Evolutionary conservation across 2,888 invertebrate species (phyloP).

Genomic region (Paralinhomoeus sp.): DNA sequence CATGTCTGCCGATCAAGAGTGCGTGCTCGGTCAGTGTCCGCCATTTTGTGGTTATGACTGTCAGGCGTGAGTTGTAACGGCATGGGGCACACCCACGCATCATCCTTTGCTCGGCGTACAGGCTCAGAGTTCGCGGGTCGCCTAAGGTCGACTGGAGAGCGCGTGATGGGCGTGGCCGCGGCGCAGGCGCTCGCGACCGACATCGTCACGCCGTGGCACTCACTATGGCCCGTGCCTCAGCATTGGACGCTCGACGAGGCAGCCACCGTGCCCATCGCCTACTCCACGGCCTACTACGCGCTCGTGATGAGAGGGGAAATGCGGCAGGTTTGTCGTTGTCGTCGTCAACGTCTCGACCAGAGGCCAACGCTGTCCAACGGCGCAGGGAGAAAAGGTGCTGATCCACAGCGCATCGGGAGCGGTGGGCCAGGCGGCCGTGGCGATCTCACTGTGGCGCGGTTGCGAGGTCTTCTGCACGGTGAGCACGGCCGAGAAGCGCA

Average conservation of each 20-base stretch:
- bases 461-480: slow-evolving; percentile 62
- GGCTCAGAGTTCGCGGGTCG: slow-evolving; percentile 24
- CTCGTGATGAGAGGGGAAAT: slow-evolving; percentile 62
- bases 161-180: slow-evolving; percentile 78
- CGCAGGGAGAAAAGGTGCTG: slow-evolving; percentile 37
- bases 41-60: too few relatives aligned
- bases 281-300: slow-evolving; percentile 47
- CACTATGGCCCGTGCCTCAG: slow-evolving; percentile 25
- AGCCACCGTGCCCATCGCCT: slow-evolving; percentile 26
- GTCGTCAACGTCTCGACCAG: too few relatives aligned
- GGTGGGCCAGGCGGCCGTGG: slow-evolving; percentile 81
- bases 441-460: slow-evolving; percentile 62
- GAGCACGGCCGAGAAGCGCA: slow-evolving; percentile 28
- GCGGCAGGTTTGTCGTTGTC: background rate
- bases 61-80: too few relatives aligned
- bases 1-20: slow-evolving; percentile 41
- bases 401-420: slow-evolving; percentile 86
- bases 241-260: slow-evolving; percentile 29
- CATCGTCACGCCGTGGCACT: slow-evolving; percentile 47
- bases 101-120: too few relatives aligned
- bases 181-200: slow-evolving; percentile 62
- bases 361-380: too few relatives aligned
- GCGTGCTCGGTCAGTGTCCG: slow-evolving; percentile 49
- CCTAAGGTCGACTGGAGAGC: slow-evolving; percentile 34
- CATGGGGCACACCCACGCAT: too few relatives aligned